Percentiles rank a stretch among this genome's conserved stretches.
Conservation (phyloP, 2,888 invertebrate genomes). For the Leptopilina myrica region DNA sequence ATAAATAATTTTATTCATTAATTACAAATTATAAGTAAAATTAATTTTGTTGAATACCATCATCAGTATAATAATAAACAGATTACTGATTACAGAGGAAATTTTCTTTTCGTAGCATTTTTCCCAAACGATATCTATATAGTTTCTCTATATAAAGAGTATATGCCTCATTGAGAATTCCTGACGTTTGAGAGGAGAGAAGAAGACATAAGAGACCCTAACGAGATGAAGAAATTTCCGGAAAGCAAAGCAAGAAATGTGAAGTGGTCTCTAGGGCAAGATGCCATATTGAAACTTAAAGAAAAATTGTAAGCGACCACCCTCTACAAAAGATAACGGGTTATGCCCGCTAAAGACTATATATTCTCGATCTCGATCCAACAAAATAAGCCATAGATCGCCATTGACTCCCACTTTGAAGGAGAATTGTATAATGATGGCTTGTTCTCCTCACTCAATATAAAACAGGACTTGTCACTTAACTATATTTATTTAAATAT, state of each 20-base stretch:
- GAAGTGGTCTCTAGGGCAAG: slow-evolving; percentile 26
- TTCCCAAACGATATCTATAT: too few relatives aligned
- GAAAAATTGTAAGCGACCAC: slow-evolving; percentile 54
- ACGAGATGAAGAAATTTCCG: slow-evolving; percentile 34
- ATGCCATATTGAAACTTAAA: slow-evolving; percentile 50
- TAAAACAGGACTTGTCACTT: neutral
- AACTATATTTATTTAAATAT: neutral
- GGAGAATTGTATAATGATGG: slow-evolving; percentile 53
- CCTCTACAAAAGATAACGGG: slow-evolving; percentile 50
- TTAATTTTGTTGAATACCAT: too few relatives aligned
- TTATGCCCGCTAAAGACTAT: slow-evolving; percentile 38
- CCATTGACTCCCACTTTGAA: slow-evolving; percentile 47
- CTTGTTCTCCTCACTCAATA: slow-evolving; percentile 19
- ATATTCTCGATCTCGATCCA: slow-evolving; percentile 52
- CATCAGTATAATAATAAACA: too few relatives aligned
- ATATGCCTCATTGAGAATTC: neutral
- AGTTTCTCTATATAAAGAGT: neutral
- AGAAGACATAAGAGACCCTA: slow-evolving; percentile 23
- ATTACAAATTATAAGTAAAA: too few relatives aligned
- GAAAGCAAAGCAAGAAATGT: slow-evolving; percentile 36
- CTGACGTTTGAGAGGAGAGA: neutral
- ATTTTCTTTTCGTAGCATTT: too few relatives aligned
- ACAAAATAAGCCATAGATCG: slow-evolving; percentile 37
- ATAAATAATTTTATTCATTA: too few relatives aligned
- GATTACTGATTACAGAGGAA: too few relatives aligned